These are phyloP conservation scores for Desoria tigrina DNA, from an alignment of 2,888 invertebrate species.

Conservation along the genomic window DNA sequence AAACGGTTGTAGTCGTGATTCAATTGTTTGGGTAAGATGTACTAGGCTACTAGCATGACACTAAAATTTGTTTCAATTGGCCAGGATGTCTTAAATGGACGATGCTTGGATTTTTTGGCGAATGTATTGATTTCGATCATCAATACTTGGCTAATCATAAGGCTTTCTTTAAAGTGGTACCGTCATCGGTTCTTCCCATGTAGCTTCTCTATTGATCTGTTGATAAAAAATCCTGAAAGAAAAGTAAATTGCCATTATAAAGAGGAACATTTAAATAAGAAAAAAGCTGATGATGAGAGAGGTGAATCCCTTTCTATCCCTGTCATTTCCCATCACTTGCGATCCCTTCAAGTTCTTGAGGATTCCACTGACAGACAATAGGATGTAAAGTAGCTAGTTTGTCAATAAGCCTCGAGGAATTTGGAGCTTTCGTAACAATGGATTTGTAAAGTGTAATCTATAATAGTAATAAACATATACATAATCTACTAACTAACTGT, in stretches of 20 bases:
- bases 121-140: too few species aligned
- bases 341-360: not conserved
- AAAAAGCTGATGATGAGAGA: not conserved
- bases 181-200: too few species aligned
- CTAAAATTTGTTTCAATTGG: too few species aligned
- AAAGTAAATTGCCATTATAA: slow-evolving; percentile 3
- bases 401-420: slow-evolving; percentile 19
- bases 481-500: too few species aligned
- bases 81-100: too few species aligned
- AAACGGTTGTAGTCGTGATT: too few species aligned
- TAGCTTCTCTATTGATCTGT: not conserved
- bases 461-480: not conserved
- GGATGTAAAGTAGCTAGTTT: slow-evolving; percentile 18
- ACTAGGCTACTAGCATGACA: too few species aligned
- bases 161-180: too few species aligned
- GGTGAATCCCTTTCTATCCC: slow-evolving; percentile 2
- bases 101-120: too few species aligned
- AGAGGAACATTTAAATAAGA: not conserved
- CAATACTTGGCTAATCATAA: too few species aligned
- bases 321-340: not conserved
- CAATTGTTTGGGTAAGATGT: too few species aligned
- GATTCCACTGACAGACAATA: slow-evolving; percentile 5
- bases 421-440: not conserved
- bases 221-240: not conserved
- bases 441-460: not conserved